phyloP scores from a whole-genome alignment of 2,888 invertebrate genomes.

The Lamproptera curius region DNA sequence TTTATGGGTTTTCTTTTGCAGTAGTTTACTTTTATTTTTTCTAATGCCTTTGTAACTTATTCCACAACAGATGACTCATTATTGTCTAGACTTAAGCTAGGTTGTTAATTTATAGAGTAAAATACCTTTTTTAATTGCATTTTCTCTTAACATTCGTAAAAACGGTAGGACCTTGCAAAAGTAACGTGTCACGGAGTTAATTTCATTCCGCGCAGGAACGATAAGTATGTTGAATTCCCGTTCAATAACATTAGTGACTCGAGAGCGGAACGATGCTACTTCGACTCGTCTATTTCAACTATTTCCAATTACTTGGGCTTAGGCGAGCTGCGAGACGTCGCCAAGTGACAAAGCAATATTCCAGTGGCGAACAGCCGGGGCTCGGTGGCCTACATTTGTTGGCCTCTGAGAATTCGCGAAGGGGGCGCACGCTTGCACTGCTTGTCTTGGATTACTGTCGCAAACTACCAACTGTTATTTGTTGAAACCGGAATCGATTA shows the following conservation, averaged over 20 bases:
- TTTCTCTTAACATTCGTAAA: too few species aligned
- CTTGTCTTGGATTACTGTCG: conserved; percentile 58
- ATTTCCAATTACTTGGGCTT: conserved; percentile 78
- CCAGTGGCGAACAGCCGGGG: conserved; percentile 53
- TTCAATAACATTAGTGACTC: conserved; percentile 13
- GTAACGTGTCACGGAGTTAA: not conserved
- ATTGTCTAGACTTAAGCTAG: too few species aligned
- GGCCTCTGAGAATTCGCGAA: conserved; percentile 71
- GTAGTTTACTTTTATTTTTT: too few species aligned
- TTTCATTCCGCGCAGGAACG: not conserved
- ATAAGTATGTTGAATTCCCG: conserved; percentile 8
- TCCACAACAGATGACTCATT: too few species aligned
- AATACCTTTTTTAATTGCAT: too few species aligned
- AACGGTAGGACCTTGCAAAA: too few species aligned
- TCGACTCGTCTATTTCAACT: conserved; percentile 71
- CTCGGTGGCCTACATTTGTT: conserved; percentile 75
- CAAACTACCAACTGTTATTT: conserved; percentile 56
- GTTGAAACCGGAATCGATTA: too few species aligned
- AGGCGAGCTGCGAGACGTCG: conserved; percentile 68
- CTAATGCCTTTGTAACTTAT: too few species aligned
- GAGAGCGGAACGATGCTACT: conserved; percentile 44
- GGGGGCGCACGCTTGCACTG: conserved; percentile 62
- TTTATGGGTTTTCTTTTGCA: conserved; percentile 21
- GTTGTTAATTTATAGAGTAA: too few species aligned
- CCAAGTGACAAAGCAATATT: conserved; percentile 78